phyloP scores from a whole-genome alignment of 2,797 vertebrate species.

The Poecilia picta region DNA sequence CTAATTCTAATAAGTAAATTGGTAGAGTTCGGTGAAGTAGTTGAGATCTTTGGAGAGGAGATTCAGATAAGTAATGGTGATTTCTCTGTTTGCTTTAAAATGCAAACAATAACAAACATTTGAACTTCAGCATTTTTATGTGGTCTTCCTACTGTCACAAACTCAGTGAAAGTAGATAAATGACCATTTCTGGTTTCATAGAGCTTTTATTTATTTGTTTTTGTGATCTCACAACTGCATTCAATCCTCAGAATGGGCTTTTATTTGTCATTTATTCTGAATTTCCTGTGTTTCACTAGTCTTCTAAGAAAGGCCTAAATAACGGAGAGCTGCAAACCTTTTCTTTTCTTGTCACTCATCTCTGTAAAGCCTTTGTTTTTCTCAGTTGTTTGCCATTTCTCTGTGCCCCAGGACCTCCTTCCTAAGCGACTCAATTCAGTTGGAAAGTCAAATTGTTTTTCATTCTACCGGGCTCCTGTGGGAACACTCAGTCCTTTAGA shows the following conservation, averaged over 20 bases:
- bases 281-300: background rate
- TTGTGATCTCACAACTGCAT: background rate
- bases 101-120: background rate
- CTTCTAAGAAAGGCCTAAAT: background rate
- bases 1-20: background rate
- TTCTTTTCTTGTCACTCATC: background rate
- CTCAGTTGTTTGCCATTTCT: background rate
- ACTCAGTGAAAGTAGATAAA: background rate
- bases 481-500: slow-evolving; percentile 4
- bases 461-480: background rate
- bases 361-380: background rate
- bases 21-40: background rate
- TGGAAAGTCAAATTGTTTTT: background rate
- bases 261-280: background rate
- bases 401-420: background rate
- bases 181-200: background rate
- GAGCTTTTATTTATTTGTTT: background rate
- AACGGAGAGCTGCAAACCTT: background rate
- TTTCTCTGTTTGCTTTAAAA: background rate
- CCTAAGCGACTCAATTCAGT: background rate
- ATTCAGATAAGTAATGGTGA: background rate
- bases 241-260: background rate
- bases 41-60: background rate
- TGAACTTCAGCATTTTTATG: background rate
- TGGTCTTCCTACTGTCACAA: background rate